Evolutionary conservation across 1,140 invertebrate species (phyloP), one percentile per base, ranked within the genome.

Genomic region (Drosophila nannoptera): DNA sequence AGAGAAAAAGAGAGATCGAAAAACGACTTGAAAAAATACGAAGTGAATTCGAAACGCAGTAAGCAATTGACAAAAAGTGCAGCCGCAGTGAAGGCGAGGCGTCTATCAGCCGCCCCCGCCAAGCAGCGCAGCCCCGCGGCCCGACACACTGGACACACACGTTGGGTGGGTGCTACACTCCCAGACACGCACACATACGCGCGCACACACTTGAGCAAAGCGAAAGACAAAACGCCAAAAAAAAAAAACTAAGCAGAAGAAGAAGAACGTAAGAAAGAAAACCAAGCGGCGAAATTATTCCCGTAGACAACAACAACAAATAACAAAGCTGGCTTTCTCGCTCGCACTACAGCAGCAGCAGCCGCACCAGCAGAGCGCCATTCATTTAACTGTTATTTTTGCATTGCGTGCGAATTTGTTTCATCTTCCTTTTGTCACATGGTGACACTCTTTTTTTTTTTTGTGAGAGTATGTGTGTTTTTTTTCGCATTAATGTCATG

Each of bases 31-130:
- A 22, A 61, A 40, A 22, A 62, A 67, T 54, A 38, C 48, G 16
- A 69, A 67, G 33, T 36, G 16, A 58, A 66, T 14, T 43, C 16
- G 65, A 70, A 71, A 68, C 50, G 59, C 58, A 73, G 73, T 71
- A 72, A 67, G 63, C 67, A 81, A 71, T 66, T 65, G 46, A 42
- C 59, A 77, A 72, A 65, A 74, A 69, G 52, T 73, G 66, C 71
- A 80, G 59, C 67, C 58, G 64, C 65, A 50, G 43, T 49, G 60
- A 75, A 78, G 80, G 80, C 72, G 80, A 84, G 73, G 76, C 77
- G 80, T 84, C 80, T 84, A 76, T 76, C 65, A 55, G 48, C 45
- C 43, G 14, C 32, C 33, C 6, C 43, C 22, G 22, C 29, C 36
- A 38, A 7, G 36, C 36, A 38, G 36, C 36, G 0, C 35, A 11